Conservation (phyloP, 2,888 invertebrate species). For the Drosophila subquinaria region DNA sequence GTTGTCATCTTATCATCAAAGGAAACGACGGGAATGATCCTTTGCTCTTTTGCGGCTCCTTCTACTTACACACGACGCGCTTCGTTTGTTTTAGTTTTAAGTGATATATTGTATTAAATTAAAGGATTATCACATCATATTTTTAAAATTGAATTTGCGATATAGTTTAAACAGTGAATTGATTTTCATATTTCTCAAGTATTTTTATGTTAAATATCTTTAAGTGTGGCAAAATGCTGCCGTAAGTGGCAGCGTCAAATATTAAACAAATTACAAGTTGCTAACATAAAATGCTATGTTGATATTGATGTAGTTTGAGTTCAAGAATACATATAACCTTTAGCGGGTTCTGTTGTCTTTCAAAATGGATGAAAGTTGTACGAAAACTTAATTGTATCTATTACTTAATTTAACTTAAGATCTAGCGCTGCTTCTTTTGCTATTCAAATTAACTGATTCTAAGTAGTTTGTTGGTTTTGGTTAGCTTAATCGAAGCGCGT, state of each 20-base stretch:
- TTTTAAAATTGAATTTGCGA: conserved; percentile 55
- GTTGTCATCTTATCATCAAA: conserved; percentile 61
- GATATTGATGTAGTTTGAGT: conserved; percentile 36
- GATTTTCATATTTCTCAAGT: conserved; percentile 19
- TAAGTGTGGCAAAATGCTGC: conserved; percentile 26
- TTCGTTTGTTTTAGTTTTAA: conserved; percentile 33
- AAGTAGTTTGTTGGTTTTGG: conserved; percentile 46
- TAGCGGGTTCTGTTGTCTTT: conserved; percentile 40
- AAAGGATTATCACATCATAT: conserved; percentile 75
- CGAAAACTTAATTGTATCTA: conserved; percentile 75
- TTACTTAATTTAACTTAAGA: conserved; percentile 71
- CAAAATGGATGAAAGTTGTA: conserved; percentile 58
- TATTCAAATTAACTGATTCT: conserved; percentile 77
- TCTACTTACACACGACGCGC: conserved; percentile 56
- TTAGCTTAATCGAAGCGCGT: conserved; percentile 82
- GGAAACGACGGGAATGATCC: conserved; percentile 74
- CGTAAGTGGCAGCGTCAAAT: conserved; percentile 64
- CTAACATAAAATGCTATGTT: conserved; percentile 77
- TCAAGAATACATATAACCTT: conserved; percentile 34
- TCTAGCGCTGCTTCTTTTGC: conserved; percentile 73
- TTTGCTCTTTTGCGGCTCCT: conserved; percentile 37
- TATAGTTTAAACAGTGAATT: conserved; percentile 65
- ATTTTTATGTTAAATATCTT: conserved; percentile 17
- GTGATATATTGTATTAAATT: conserved; percentile 79
- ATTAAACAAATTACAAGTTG: conserved; percentile 60